Conservation (phyloP, 2,888 invertebrate species). For the Drosophila leonis region DNA sequence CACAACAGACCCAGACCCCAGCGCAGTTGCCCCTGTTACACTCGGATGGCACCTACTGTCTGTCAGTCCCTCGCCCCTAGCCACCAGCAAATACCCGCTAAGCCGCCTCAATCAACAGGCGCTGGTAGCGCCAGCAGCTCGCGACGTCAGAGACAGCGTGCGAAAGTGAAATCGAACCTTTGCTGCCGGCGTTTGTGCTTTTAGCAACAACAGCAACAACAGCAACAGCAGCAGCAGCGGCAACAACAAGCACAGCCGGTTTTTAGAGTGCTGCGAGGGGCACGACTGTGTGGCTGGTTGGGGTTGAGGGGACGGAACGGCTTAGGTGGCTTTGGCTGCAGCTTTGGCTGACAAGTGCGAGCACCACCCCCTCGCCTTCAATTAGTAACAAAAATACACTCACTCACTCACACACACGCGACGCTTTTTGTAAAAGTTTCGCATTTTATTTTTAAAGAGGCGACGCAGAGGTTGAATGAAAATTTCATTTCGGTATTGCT, state of each 20-base stretch:
- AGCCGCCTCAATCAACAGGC: not conserved
- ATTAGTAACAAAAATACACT: slow-evolving; percentile 65
- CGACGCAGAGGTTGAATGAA: slow-evolving; percentile 62
- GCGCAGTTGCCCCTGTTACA: slow-evolving; percentile 39
- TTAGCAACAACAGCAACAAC: slow-evolving; percentile 56
- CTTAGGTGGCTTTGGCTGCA: slow-evolving; percentile 28
- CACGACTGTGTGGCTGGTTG: slow-evolving; percentile 29
- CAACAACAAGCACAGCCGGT: slow-evolving; percentile 61
- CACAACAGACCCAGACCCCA: slow-evolving; percentile 47
- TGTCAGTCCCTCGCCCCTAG: not conserved
- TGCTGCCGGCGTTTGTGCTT: slow-evolving; percentile 78
- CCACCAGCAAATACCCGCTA: slow-evolving; percentile 1
- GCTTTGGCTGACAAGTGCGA: slow-evolving; percentile 60
- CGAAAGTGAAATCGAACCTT: slow-evolving; percentile 82
- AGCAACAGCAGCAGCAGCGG: slow-evolving; percentile 21
- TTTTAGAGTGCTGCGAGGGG: slow-evolving; percentile 61
- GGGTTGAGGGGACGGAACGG: slow-evolving; percentile 7
- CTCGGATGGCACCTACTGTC: slow-evolving; percentile 18
- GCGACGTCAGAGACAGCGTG: slow-evolving; percentile 74
- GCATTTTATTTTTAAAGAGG: slow-evolving; percentile 70
- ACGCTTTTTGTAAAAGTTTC: slow-evolving; percentile 71
- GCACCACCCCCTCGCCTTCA: slow-evolving; percentile 30
- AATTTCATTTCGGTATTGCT: slow-evolving; percentile 62
- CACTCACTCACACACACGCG: slow-evolving; percentile 29
- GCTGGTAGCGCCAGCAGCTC: slow-evolving; percentile 55